phyloP scores from a whole-genome alignment of 2,888 invertebrate species.

The Orthosia gothica region DNA sequence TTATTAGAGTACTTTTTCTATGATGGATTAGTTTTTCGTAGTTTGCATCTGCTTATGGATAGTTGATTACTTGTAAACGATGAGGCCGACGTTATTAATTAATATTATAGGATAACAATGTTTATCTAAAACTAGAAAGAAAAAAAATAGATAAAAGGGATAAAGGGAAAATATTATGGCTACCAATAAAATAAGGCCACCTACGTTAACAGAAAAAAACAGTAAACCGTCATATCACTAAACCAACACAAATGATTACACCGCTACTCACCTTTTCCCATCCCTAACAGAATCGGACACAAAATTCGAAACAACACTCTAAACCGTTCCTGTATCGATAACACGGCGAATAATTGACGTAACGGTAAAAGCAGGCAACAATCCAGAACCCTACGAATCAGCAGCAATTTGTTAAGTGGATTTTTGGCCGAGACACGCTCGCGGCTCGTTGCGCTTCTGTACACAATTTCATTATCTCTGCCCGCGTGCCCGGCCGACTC shows the following conservation, averaged over 20 bases:
- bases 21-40: constrained; percentile 43
- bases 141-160: too few species aligned
- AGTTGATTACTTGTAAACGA: not conserved
- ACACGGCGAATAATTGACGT: constrained; percentile 88
- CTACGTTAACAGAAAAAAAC: not conserved
- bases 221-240: too few species aligned
- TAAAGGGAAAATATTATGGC: not conserved
- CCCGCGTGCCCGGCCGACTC: constrained; percentile 85
- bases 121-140: not conserved
- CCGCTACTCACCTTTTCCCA: constrained; percentile 22
- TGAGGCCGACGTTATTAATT: not conserved
- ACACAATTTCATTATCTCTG: constrained; percentile 92
- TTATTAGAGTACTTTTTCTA: constrained; percentile 40
- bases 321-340: constrained; percentile 86
- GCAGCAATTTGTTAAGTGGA: constrained; percentile 92
- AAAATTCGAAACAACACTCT: constrained; percentile 70
- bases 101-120: not conserved
- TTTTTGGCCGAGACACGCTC: constrained; percentile 92
- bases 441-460: constrained; percentile 91
- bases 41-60: constrained; percentile 7
- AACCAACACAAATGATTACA: not conserved
- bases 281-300: constrained; percentile 61
- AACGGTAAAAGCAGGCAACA: constrained; percentile 90
- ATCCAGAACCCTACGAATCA: constrained; percentile 91
- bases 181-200: not conserved